Conservation (phyloP, 2,113 vertebrate species). For the Okapia johnstoni region DNA sequence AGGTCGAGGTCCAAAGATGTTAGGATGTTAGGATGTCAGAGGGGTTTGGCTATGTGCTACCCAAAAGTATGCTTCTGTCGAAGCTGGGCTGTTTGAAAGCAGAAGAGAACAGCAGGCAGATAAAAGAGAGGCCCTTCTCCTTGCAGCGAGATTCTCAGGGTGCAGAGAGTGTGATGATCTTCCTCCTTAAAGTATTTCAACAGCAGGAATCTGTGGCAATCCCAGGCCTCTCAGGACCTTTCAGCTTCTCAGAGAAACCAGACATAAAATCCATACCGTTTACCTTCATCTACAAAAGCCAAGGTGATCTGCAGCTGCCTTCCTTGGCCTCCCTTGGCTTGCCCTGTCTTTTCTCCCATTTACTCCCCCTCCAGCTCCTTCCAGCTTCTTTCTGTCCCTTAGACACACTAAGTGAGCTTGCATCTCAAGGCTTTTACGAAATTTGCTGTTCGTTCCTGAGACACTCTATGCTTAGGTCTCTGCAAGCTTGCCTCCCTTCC, state of each 20-base stretch:
- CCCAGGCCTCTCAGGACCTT: no score
- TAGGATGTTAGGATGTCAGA: neutral
- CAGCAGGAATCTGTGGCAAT: neutral
- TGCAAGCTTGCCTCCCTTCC: neutral
- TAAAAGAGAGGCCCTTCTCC: neutral
- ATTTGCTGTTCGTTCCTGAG: neutral
- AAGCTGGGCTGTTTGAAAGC: neutral
- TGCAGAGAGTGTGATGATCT: neutral
- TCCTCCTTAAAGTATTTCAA: neutral
- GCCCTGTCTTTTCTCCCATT: neutral
- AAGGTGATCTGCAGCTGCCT: neutral
- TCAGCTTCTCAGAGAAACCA: neutral
- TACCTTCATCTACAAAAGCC: neutral
- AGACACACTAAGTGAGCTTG: neutral
- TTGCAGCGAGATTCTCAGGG: neutral
- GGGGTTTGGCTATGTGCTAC: neutral
- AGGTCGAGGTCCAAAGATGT: neutral
- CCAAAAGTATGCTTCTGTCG: neutral
- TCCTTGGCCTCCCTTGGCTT: neutral
- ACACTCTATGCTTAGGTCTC: neutral
- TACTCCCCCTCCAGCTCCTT: neutral
- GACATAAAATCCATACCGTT: neutral
- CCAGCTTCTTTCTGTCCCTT: neutral
- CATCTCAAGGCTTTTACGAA: neutral
- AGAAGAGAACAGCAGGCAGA: neutral